These are phyloP conservation scores for Acrobasis suavella DNA, from an alignment of 2,888 invertebrate species.

Conservation along the genomic window DNA sequence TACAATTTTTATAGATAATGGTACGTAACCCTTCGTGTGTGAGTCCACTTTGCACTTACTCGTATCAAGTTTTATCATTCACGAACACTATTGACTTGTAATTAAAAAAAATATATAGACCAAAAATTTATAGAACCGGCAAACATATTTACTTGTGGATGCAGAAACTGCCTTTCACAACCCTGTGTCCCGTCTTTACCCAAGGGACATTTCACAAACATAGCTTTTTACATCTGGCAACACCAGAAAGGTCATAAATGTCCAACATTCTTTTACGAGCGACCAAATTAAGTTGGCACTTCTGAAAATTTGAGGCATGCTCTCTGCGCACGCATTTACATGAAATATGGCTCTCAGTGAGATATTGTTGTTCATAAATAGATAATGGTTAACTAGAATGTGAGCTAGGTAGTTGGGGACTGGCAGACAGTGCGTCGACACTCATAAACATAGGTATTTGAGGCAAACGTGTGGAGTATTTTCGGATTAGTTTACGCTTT, in stretches of 20 bases:
- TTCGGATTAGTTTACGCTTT: background rate
- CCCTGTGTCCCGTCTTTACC: background rate
- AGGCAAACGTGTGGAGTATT: background rate
- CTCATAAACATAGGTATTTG: slow-evolving; percentile 6
- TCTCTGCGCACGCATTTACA: background rate
- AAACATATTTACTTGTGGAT: too few species aligned
- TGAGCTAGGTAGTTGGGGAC: background rate
- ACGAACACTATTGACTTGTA: too few species aligned
- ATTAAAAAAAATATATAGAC: too few species aligned
- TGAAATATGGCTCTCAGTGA: slow-evolving; percentile 6
- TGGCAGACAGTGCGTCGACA: slow-evolving; percentile 7
- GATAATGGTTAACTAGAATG: background rate
- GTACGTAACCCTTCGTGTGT: too few species aligned
- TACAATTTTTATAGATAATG: too few species aligned
- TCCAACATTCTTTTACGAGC: slow-evolving; percentile 18
- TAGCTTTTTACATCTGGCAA: slow-evolving; percentile 5
- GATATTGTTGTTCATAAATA: background rate
- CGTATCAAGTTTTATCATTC: too few species aligned
- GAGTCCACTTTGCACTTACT: too few species aligned
- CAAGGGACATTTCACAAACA: background rate
- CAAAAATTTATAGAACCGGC: too few species aligned
- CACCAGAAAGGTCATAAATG: slow-evolving; percentile 10
- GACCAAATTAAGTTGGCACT: slow-evolving; percentile 20
- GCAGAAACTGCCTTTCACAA: too few species aligned
- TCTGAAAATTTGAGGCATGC: slow-evolving; percentile 12